phyloP scores from a whole-genome alignment of 2,888 invertebrate genomes.

The Nyleta sp. region DNA sequence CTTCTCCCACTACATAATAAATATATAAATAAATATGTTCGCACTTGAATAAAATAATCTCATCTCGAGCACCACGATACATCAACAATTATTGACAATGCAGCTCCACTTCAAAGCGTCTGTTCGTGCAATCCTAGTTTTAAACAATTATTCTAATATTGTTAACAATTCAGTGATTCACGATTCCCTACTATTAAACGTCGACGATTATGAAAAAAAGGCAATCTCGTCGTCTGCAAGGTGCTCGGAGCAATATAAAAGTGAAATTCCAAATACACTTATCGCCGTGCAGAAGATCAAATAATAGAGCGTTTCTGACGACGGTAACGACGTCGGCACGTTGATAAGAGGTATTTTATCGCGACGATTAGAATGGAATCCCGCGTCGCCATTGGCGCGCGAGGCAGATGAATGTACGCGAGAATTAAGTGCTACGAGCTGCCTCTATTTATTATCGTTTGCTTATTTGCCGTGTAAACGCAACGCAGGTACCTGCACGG shows the following conservation, averaged over 20 bases:
- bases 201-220: constrained; percentile 24
- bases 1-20: too few species aligned
- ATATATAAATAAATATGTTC: constrained; percentile 9
- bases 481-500: constrained; percentile 60
- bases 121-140: constrained; percentile 26
- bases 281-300: constrained; percentile 54
- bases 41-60: constrained; percentile 11
- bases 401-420: constrained; percentile 66
- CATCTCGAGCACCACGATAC: constrained; percentile 4
- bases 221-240: constrained; percentile 37
- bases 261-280: constrained; percentile 61
- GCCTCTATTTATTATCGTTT: constrained; percentile 73
- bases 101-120: neutral
- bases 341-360: constrained; percentile 58
- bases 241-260: constrained; percentile 25
- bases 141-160: constrained; percentile 30
- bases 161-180: constrained; percentile 34
- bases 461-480: constrained; percentile 72
- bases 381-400: constrained; percentile 59
- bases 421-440: constrained; percentile 54
- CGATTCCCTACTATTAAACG: neutral
- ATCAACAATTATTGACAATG: constrained; percentile 28
- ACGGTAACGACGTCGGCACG: constrained; percentile 42
- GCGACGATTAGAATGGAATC: constrained; percentile 55
- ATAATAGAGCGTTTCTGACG: constrained; percentile 53